These are phyloP conservation scores for Enteromius fasciolatus DNA, from an alignment of 2,797 vertebrate species.

Conservation along the genomic window DNA sequence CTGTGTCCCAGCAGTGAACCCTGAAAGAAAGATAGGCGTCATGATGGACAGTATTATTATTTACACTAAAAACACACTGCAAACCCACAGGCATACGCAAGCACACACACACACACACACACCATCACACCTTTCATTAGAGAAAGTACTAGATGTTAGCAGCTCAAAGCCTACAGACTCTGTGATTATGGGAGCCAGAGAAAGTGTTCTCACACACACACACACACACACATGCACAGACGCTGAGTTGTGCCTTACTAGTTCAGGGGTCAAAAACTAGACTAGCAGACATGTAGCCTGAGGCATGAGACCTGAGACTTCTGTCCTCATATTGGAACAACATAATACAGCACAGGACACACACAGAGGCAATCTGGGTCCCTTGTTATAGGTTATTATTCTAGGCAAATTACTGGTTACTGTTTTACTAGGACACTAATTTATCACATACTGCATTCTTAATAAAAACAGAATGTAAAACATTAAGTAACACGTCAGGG, in stretches of 20 bases:
- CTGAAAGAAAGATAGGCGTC: neutral
- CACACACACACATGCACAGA: neutral
- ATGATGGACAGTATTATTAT: conserved; percentile 15
- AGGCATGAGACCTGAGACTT: conserved; percentile 23
- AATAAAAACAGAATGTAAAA: neutral
- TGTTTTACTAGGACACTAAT: neutral
- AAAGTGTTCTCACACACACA: conserved; percentile 8
- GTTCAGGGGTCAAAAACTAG: conserved; percentile 22
- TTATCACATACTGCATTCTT: neutral
- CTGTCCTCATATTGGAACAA: conserved; percentile 9
- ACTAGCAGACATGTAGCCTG: conserved; percentile 32
- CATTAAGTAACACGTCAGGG: neutral
- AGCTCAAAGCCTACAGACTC: neutral
- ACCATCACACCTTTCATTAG: neutral
- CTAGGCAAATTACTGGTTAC: neutral
- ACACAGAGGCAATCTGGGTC: neutral
- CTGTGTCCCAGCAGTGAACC: conserved; percentile 17
- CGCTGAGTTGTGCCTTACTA: neutral
- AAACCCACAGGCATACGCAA: conserved; percentile 1
- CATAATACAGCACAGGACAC: neutral
- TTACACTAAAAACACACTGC: conserved; percentile 26
- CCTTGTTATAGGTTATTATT: neutral
- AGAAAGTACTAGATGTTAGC: neutral
- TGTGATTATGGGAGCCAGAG: neutral
- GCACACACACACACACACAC: neutral